Evolutionary conservation across 2,797 vertebrate species (phyloP).

Genomic region (Cygnus olor): DNA sequence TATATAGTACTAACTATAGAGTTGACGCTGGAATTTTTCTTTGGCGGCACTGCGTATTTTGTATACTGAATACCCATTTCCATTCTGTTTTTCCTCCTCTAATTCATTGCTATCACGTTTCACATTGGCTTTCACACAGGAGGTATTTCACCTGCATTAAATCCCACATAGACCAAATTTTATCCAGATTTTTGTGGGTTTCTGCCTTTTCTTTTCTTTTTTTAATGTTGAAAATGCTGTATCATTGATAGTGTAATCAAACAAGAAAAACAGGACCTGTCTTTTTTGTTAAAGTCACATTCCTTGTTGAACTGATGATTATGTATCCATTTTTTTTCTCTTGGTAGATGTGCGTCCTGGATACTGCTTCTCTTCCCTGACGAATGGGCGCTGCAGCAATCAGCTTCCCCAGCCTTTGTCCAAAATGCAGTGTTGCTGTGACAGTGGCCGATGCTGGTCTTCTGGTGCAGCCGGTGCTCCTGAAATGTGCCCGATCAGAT

Average conservation of each 20-base stretch:
- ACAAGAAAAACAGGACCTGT: background rate
- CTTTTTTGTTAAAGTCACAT: background rate
- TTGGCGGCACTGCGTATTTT: background rate
- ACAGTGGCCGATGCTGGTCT: slow-evolving; percentile 92
- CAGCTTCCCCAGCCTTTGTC: slow-evolving; percentile 89
- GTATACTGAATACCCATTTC: background rate
- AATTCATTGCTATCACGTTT: background rate
- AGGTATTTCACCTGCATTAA: background rate
- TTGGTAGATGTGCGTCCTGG: slow-evolving; percentile 88
- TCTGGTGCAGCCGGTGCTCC: slow-evolving; percentile 78
- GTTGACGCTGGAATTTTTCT: background rate
- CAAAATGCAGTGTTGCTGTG: slow-evolving; percentile 94
- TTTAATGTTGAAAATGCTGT: background rate
- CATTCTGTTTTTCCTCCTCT: background rate
- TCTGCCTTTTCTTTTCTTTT: background rate
- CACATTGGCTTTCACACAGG: background rate
- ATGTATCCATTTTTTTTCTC: background rate
- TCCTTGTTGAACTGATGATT: background rate
- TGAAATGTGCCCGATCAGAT: slow-evolving; percentile 92
- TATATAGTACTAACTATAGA: background rate
- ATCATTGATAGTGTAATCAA: background rate
- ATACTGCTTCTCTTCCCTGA: slow-evolving; percentile 88
- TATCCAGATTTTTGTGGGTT: background rate
- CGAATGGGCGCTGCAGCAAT: slow-evolving; percentile 89
- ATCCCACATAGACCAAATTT: background rate